Percentiles rank a stretch among this genome's conserved stretches.
phyloP scores from a whole-genome alignment of 2,113 vertebrate species.

The Anas platyrhynchos region DNA sequence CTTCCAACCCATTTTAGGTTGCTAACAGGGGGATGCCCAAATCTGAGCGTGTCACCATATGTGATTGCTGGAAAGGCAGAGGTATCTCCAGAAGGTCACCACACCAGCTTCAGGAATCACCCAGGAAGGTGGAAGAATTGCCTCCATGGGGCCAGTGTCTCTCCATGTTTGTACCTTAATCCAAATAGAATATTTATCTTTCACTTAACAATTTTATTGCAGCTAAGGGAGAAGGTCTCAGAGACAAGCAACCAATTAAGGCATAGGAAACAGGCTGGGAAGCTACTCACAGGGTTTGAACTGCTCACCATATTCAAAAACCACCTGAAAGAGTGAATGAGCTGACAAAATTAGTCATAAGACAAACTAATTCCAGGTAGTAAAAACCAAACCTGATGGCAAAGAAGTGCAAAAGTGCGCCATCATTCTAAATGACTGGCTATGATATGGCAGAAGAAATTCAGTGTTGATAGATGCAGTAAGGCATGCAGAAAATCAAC shows the following conservation, averaged over 20 bases:
- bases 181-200: neutral
- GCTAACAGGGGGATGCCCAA: neutral
- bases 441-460: neutral
- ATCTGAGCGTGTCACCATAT: neutral
- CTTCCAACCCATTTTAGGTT: neutral
- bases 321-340: neutral
- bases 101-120: fast-evolving
- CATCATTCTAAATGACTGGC: neutral
- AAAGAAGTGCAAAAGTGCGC: neutral
- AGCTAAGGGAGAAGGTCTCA: neutral
- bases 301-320: neutral
- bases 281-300: neutral
- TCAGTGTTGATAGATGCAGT: neutral
- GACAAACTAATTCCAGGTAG: neutral
- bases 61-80: neutral
- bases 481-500: neutral
- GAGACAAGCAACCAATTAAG: neutral
- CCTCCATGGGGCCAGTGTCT: neutral
- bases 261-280: neutral
- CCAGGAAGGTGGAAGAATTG: neutral
- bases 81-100: neutral
- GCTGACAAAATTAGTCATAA: neutral
- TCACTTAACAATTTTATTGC: fast-evolving
- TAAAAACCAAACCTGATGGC: neutral
- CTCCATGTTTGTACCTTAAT: neutral